These are phyloP conservation scores for Trileptium ribeirensis DNA, from an alignment of 2,888 invertebrate species.

Conservation along the genomic window DNA sequence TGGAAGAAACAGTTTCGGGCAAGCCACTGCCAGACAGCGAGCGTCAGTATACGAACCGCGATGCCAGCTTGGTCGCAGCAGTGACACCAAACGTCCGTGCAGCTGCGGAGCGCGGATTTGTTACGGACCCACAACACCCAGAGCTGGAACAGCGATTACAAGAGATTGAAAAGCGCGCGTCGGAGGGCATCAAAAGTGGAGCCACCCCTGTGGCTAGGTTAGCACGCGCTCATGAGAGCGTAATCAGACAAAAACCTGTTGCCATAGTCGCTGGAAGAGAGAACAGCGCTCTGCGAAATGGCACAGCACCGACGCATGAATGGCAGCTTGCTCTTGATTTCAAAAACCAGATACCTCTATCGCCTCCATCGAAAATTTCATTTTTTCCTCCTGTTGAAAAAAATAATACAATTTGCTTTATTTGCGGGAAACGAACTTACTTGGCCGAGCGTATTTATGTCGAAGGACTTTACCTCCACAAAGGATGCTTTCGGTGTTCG, in stretches of 20 bases:
- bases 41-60: neutral
- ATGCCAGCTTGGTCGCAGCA: slow-evolving; percentile 13
- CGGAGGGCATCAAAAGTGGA: slow-evolving; percentile 9
- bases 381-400: neutral
- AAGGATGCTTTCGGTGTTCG: slow-evolving; percentile 79
- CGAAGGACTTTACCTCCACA: slow-evolving; percentile 56
- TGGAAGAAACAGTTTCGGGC: slow-evolving; percentile 29
- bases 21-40: slow-evolving; percentile 22
- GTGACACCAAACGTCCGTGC: slow-evolving; percentile 16
- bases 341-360: neutral
- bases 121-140: neutral
- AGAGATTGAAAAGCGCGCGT: neutral
- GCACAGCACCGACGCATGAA: neutral
- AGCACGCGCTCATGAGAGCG: neutral
- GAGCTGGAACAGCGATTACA: slow-evolving; percentile 3
- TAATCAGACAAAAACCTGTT: neutral
- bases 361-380: neutral
- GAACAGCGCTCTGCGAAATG: neutral
- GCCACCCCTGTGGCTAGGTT: slow-evolving; percentile 2
- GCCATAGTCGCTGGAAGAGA: too few relatives aligned
- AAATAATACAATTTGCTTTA: slow-evolving; percentile 61
- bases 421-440: slow-evolving; percentile 84
- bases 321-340: neutral
- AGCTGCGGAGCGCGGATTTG: slow-evolving; percentile 16
- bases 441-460: slow-evolving; percentile 83